These are phyloP conservation scores for Creontiades dilutus DNA, from an alignment of 2,888 invertebrate genomes.

Conservation along the genomic window DNA sequence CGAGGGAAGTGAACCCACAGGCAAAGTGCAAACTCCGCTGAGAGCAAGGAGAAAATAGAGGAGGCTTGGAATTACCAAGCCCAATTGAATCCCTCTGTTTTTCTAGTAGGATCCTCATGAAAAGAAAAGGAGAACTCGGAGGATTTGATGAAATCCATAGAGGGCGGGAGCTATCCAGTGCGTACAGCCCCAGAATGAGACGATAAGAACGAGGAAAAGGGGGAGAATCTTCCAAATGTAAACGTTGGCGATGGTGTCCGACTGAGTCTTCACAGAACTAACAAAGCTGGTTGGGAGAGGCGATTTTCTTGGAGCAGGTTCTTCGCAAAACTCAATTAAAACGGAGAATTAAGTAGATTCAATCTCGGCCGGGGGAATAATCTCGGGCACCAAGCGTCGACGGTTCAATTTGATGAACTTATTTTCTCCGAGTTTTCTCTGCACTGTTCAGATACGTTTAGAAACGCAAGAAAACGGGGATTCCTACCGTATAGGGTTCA, in stretches of 20 bases:
- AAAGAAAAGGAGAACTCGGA: too few species aligned
- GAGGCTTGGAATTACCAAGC: too few species aligned
- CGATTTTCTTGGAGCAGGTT: neutral
- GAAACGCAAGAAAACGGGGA: too few species aligned
- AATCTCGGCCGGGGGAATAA: neutral
- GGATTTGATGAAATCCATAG: too few species aligned
- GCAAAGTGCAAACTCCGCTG: too few species aligned
- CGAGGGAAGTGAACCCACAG: too few species aligned
- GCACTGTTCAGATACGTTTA: neutral
- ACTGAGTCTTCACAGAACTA: neutral
- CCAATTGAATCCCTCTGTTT: too few species aligned
- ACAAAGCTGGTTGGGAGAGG: neutral
- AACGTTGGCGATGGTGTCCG: neutral
- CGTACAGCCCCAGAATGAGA: too few species aligned
- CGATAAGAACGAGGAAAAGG: neutral
- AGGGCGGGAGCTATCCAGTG: too few species aligned
- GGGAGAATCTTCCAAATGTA: neutral
- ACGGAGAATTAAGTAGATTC: neutral
- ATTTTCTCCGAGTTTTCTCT: neutral
- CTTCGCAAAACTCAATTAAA: neutral
- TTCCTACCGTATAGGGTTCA: too few species aligned
- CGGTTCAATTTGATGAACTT: neutral
- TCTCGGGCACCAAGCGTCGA: neutral
- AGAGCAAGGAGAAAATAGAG: too few species aligned
- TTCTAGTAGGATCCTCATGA: too few species aligned